phyloP scores from a whole-genome alignment of 2,113 vertebrate genomes.

The Parotia lawesii region DNA sequence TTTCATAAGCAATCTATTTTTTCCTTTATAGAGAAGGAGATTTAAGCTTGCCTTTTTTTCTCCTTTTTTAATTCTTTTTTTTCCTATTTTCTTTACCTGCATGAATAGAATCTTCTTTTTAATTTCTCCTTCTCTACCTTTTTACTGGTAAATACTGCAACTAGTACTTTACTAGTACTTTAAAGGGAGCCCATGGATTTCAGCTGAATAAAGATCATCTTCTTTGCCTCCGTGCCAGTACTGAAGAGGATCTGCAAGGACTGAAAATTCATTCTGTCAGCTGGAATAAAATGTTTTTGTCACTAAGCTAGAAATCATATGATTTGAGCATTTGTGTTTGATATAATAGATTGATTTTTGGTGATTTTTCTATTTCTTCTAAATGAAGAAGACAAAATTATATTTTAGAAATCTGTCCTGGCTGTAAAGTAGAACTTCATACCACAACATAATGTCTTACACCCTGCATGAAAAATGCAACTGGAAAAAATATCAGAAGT shows the following conservation, averaged over 20 bases:
- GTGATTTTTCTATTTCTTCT: background rate
- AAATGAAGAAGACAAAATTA: background rate
- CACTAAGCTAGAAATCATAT: background rate
- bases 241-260: background rate
- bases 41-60: background rate
- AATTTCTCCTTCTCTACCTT: background rate
- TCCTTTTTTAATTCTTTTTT: rapidly evolving
- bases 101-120: background rate
- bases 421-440: background rate
- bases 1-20: background rate
- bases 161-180: background rate
- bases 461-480: background rate
- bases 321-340: background rate
- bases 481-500: background rate
- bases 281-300: background rate
- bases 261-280: background rate
- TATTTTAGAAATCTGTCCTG: background rate
- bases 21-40: background rate
- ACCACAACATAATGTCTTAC: background rate
- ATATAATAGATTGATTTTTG: background rate
- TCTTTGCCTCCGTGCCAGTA: background rate
- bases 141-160: background rate
- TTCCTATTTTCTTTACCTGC: background rate
- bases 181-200: background rate
- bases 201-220: background rate